Evolutionary conservation across 2,888 invertebrate species (phyloP), one percentile per base, ranked within the genome.

Genomic region (Cancer borealis): DNA sequence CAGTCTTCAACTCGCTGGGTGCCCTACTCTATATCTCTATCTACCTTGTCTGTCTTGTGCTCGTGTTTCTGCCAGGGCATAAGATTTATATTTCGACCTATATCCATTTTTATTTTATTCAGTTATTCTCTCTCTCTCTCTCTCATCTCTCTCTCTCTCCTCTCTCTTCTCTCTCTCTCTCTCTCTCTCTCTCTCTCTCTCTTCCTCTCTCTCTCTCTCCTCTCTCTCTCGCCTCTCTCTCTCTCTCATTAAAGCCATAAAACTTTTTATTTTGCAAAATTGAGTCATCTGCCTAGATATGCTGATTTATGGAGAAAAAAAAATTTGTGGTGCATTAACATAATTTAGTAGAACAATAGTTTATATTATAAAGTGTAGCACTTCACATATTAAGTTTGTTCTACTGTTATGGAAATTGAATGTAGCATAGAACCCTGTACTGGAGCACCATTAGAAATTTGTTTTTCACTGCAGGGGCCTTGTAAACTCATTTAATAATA

Each of bases 141-240:
- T 60, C 21, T 66, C 14, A 2, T 26, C 60, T n/a, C n/a, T 26
- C 26, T n/a, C 26, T 8, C 14, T 54, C 39, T 60, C 30, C 60
- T 54, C 30, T 60, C 60, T 60, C 30, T 30, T 60, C 30, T 30
- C 60, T 60, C 30, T 30, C 39, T 60, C 39, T 73, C 73, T 30
- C 30, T 91, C 17, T 91, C 91, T 91, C 60, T 60, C 91, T 91
- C 60, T 60, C 66, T 66, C 60, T 30, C 91, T 91, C 39, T 60
- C 91, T 91, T 30, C 26, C 91, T 91, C 60, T 60, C 66, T 91
- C 30, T 91, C 66, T 66, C 66, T 91, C 60, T 66, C 60, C 91
- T 91, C 60, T 26, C 66, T 66, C 26, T 66, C 66, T 92, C 84
- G 6, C 3, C 84, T 73, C 17, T 66, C 21, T 66, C 17, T 39